Evolutionary conservation across 1,140 invertebrate species (phyloP).

Genomic region (Heterodera carotae): DNA sequence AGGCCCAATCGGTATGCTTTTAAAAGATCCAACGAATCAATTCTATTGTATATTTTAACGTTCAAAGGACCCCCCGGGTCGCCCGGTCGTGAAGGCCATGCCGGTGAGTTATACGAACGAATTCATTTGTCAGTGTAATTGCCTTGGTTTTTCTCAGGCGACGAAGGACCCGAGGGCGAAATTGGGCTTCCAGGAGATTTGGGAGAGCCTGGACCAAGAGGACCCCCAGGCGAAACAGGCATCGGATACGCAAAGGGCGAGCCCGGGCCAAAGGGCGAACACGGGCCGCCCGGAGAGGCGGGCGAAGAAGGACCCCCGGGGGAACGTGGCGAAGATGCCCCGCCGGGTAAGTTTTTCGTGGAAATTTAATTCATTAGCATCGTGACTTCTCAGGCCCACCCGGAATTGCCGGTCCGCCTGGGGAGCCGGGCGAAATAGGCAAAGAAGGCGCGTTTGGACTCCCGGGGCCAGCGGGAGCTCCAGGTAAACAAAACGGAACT

Average conservation of each 20-base stretch:
- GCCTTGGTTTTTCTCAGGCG: not conserved
- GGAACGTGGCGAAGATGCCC: constrained; percentile 45
- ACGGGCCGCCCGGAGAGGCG: constrained; percentile 30
- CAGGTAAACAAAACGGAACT: constrained; percentile 11
- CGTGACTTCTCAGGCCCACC: constrained; percentile 22
- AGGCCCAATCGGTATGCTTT: constrained; percentile 28
- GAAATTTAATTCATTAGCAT: not conserved
- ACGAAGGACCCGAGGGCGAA: constrained; percentile 32
- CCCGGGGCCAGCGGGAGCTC: constrained; percentile 19
- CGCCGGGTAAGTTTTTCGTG: constrained; percentile 34
- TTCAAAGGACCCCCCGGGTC: constrained; percentile 40
- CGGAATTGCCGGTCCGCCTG: constrained; percentile 39
- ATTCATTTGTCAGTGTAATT: not conserved
- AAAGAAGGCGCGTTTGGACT: constrained; percentile 36
- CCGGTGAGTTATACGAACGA: not conserved
- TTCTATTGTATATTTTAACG: constrained; percentile 12
- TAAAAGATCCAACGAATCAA: not conserved
- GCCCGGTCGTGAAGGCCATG: constrained; percentile 31
- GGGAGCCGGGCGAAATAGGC: constrained; percentile 37
- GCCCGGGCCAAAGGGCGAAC: constrained; percentile 47
- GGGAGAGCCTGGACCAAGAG: constrained; percentile 31
- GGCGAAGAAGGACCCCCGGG: constrained; percentile 47
- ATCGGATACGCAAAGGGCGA: constrained; percentile 42
- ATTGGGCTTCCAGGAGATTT: constrained; percentile 34
- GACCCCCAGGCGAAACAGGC: constrained; percentile 34